Conservation (phyloP, 1,140 invertebrate species). For the Bombus difficillimus region DNA sequence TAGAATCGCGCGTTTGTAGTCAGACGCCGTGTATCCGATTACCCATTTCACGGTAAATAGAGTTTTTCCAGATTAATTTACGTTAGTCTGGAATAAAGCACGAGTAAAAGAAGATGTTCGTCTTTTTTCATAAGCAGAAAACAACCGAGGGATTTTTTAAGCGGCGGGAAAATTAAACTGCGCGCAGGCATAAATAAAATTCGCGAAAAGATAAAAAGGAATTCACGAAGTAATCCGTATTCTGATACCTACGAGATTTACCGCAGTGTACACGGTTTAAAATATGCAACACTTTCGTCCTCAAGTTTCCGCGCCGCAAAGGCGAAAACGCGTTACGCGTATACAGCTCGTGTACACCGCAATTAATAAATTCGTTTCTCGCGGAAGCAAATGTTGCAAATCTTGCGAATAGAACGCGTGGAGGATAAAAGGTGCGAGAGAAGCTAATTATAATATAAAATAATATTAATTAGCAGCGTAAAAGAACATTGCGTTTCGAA, state of each 20-base stretch:
- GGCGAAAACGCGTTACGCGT: background rate
- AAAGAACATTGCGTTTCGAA: background rate
- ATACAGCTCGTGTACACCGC: background rate
- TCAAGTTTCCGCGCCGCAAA: background rate
- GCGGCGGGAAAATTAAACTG: background rate
- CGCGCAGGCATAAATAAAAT: background rate
- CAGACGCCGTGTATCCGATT: background rate
- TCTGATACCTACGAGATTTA: background rate
- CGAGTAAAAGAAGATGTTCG: background rate
- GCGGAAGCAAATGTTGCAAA: background rate
- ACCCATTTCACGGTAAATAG: background rate
- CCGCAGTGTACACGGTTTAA: background rate
- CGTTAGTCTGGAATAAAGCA: no score
- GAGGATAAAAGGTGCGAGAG: background rate
- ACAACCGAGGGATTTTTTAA: background rate
- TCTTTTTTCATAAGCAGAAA: background rate
- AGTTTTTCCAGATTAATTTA: background rate
- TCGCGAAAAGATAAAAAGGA: background rate
- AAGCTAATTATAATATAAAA: background rate
- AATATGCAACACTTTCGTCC: background rate
- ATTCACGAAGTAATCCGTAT: background rate
- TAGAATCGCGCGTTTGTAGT: background rate
- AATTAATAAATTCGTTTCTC: conserved; percentile 3
- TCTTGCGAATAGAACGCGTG: background rate
- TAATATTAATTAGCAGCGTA: background rate